These are phyloP conservation scores for Thunnus maccoyii DNA, from an alignment of 2,113 vertebrate genomes.

Conservation along the genomic window DNA sequence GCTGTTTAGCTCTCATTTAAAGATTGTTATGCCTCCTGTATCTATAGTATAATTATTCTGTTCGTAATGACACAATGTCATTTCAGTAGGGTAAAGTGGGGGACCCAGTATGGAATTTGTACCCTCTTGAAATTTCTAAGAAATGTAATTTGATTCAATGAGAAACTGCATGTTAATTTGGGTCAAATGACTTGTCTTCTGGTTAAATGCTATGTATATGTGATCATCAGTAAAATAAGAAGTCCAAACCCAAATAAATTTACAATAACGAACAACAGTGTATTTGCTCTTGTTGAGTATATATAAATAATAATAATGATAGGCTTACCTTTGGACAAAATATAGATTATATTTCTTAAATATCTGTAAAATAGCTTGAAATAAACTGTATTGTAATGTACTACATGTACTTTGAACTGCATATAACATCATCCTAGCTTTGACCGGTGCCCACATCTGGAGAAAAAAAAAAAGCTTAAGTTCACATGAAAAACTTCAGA, in stretches of 20 bases:
- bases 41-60: too few relatives aligned
- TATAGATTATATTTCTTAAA: background rate
- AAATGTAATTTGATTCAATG: background rate
- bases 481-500: slow-evolving; percentile 2
- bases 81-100: background rate
- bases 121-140: background rate
- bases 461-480: background rate
- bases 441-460: background rate
- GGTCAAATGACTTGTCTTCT: background rate
- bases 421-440: background rate
- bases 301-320: background rate
- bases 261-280: background rate
- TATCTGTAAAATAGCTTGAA: background rate
- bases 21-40: too few relatives aligned
- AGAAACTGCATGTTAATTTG: background rate
- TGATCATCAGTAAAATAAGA: background rate
- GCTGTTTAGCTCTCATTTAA: too few relatives aligned
- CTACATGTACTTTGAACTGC: too few relatives aligned
- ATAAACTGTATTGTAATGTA: too few relatives aligned
- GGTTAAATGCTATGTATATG: background rate
- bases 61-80: background rate
- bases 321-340: background rate
- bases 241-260: background rate
- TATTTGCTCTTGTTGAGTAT: background rate
- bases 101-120: background rate